Conservation (phyloP, 64 coral and sea anemone species). For the Catalaphyllia jardinei region DNA sequence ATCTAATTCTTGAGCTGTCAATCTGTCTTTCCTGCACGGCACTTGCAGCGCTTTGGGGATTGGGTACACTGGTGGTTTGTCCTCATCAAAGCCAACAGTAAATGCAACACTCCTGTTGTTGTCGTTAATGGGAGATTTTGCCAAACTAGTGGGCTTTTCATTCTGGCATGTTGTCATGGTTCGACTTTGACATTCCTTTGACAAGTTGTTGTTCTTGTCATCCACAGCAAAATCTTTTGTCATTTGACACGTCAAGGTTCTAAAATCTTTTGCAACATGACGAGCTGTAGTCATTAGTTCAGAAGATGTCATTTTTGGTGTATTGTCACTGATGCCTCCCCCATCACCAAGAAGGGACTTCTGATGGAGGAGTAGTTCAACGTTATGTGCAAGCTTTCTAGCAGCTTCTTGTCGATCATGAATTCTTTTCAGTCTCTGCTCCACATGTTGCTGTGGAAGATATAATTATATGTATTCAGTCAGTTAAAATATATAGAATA, state of each 20-base stretch:
- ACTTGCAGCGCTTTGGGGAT: conserved; percentile 12
- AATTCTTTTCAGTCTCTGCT: conserved; percentile 61
- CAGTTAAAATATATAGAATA: too few relatives aligned
- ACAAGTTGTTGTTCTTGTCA: conserved; percentile 37
- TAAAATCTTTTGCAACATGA: conserved; percentile 55
- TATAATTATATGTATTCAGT: background rate
- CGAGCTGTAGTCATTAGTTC: conserved; percentile 56
- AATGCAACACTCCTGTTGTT: conserved; percentile 42
- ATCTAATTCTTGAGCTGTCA: conserved; percentile 54
- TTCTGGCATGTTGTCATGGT: background rate
- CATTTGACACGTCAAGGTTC: conserved; percentile 44
- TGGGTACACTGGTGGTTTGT: background rate
- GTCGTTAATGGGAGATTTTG: background rate
- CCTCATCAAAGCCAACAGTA: conserved; percentile 42
- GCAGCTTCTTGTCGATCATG: conserved; percentile 70
- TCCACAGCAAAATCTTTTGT: conserved; percentile 57
- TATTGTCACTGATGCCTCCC: background rate
- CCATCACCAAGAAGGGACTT: conserved; percentile 21
- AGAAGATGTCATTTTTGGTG: conserved; percentile 27
- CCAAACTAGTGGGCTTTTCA: background rate
- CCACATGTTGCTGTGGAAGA: conserved; percentile 49
- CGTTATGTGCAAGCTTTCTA: conserved; percentile 68
- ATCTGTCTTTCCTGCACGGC: background rate
- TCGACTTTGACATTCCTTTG: background rate
- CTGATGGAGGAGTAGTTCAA: conserved; percentile 63